These are phyloP conservation scores for Forbesichthys papilliferus DNA, from an alignment of 2,113 vertebrate species.

Conservation along the genomic window DNA sequence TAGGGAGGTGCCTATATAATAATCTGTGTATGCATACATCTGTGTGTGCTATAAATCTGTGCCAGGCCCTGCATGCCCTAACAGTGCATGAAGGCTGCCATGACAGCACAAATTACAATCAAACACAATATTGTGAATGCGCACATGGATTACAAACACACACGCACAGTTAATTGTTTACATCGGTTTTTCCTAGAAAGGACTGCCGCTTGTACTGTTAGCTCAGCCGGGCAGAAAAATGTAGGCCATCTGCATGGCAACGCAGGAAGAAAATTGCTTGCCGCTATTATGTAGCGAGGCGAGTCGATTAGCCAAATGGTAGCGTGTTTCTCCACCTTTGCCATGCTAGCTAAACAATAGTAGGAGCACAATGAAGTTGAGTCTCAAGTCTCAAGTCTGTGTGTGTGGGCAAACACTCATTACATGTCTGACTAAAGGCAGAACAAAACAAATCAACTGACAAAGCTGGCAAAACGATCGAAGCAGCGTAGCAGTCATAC, in stretches of 20 bases:
- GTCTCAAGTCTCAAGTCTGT: not conserved
- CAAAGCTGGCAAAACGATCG: no score
- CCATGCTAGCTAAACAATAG: constrained; percentile 7
- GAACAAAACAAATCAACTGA: no score
- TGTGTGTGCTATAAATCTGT: not conserved
- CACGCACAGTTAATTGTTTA: constrained; percentile 16
- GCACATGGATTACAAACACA: constrained; percentile 10
- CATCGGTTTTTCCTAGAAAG: constrained; percentile 57
- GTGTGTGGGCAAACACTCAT: no score
- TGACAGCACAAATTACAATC: not conserved
- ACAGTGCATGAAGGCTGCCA: not conserved
- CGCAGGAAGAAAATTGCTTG: constrained; percentile 53
- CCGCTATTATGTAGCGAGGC: constrained; percentile 29
- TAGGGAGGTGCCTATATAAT: not conserved
- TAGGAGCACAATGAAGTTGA: not conserved
- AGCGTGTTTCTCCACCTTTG: constrained; percentile 8
- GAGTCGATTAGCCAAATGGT: constrained; percentile 43
- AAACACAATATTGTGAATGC: not conserved
- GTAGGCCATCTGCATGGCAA: constrained; percentile 71
- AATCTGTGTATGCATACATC: not conserved
- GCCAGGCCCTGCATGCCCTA: not conserved
- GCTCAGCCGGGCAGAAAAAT: constrained; percentile 72
- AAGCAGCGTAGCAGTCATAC: no score
- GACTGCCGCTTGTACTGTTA: constrained; percentile 38
- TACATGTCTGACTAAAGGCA: no score